A percentile compares a stretch with the other conserved stretches of the same genome.
Evolutionary conservation across 2,113 vertebrate genomes (phyloP).

Genomic region (Circaetus cinerascens): DNA sequence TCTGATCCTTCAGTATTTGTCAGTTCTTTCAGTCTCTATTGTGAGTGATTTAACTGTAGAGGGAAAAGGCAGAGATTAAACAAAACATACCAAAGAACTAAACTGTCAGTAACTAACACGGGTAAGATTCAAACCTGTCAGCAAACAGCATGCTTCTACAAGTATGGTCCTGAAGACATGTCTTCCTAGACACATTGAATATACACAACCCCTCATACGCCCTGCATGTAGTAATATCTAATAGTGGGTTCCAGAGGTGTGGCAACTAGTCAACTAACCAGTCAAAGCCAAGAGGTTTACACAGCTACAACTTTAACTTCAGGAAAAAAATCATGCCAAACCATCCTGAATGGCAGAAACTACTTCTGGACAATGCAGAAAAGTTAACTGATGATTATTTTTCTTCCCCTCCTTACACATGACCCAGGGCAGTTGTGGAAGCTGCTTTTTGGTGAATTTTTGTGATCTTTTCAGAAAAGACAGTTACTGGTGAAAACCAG

Average conservation of each 20-base stretch:
- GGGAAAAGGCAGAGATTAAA: conserved; percentile 20
- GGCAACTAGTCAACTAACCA: not conserved
- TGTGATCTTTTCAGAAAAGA: not conserved
- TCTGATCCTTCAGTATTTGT: conserved; percentile 38
- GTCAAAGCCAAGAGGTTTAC: not conserved
- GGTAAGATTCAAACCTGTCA: conserved; percentile 15
- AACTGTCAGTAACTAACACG: not conserved
- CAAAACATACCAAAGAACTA: not conserved
- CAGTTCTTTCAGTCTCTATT: conserved; percentile 47
- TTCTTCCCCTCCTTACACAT: not conserved
- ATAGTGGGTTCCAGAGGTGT: not conserved
- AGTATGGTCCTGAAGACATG: not conserved
- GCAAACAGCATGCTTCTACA: not conserved
- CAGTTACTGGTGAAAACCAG: not conserved
- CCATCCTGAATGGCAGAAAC: not conserved
- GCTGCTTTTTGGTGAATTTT: not conserved
- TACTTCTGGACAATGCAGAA: not conserved
- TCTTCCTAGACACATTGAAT: not conserved
- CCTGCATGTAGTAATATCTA: not conserved
- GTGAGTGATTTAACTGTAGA: conserved; percentile 18
- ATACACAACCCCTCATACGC: not conserved
- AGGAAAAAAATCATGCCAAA: not conserved
- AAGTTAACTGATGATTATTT: not conserved
- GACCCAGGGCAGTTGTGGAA: not conserved
- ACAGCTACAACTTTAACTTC: not conserved